Evolutionary conservation across 2,888 invertebrate genomes (phyloP).

Genomic region (Mythimna loreyi): DNA sequence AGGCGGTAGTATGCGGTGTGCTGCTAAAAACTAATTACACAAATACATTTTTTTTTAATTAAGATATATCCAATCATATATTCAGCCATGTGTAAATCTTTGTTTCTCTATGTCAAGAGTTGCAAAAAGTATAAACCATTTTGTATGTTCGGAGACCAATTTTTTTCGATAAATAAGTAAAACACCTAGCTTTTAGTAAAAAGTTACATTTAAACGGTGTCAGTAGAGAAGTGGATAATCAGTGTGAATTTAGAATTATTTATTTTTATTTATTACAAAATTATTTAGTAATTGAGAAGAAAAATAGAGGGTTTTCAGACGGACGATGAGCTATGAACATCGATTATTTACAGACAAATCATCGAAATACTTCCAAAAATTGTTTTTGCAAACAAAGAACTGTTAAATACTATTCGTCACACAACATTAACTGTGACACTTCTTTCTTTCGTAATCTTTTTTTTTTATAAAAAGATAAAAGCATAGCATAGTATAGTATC

Average conservation of each 20-base stretch:
- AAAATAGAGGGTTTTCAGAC: slow-evolving; percentile 8
- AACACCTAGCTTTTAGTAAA: too few species aligned
- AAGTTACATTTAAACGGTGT: too few species aligned
- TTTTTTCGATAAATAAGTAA: too few species aligned
- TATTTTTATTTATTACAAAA: slow-evolving; percentile 17
- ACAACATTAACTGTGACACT: slow-evolving; percentile 25
- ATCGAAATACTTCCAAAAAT: slow-evolving; percentile 29
- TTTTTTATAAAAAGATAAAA: slow-evolving; percentile 13
- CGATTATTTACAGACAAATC: slow-evolving; percentile 37
- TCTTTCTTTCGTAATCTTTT: slow-evolving; percentile 43
- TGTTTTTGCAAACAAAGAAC: slow-evolving; percentile 24
- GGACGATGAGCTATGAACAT: slow-evolving; percentile 30
- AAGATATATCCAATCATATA: background rate
- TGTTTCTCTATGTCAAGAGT: background rate
- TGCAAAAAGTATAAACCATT: background rate
- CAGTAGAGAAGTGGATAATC: background rate
- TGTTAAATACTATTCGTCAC: slow-evolving; percentile 15
- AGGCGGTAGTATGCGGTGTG: too few species aligned
- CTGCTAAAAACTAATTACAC: too few species aligned
- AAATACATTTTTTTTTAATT: too few species aligned
- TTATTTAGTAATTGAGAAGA: background rate
- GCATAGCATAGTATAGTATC: too few species aligned
- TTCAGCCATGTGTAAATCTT: background rate
- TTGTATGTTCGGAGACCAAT: background rate
- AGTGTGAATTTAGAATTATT: background rate